Evolutionary conservation across 1,140 invertebrate species (phyloP), one percentile per base, ranked within the genome.

Genomic region (Pseudomyrmex concolor): DNA sequence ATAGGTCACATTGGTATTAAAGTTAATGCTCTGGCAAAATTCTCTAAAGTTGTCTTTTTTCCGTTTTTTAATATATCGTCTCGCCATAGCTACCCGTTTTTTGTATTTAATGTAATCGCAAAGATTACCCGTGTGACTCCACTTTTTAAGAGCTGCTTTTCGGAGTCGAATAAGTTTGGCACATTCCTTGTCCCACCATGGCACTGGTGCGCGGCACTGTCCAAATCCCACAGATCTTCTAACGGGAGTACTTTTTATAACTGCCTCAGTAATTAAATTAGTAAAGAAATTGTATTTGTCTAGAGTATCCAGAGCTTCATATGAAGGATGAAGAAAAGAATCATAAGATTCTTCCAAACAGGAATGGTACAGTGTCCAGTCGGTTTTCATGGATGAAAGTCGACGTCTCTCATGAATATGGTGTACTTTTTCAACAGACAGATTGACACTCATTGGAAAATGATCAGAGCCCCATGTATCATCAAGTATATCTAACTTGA

Each of bases 161-260:
- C 78, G 62, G 3, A 71, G 55, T 12, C 78, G 62, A 51, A 43
- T 66, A 2, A 10, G 12, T 17, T 22, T 71, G 12, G 55, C 34
- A 51, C 67, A 82, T 7, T 82, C 68, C 0, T 34, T 7, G 43
- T 82, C 68, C 68, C 80, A 66, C 68, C 51, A 82, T 15, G 19
- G 8, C 1, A 73, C 50, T 50, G 57, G 12, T 60, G 15, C 17
- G n/a, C 67, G 57, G 12, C 22, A 15, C 17, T 10, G 25, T 34
- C 25, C 1, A 4, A 34, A 34, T 34, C 3, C 3, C 3, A 5
- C 25, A 4, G 25, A 4, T 34, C 25, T 34, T 34, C 25, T 5
- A 5, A 34, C 25, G 3, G 25, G 25, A 34, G 3, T 34, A 3
- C 0, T 34, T 34, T 34, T 34, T 34, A 34, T 4, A 1, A 34